Evolutionary conservation across 2,113 vertebrate species (phyloP).

Genomic region (Pao palembangensis): DNA sequence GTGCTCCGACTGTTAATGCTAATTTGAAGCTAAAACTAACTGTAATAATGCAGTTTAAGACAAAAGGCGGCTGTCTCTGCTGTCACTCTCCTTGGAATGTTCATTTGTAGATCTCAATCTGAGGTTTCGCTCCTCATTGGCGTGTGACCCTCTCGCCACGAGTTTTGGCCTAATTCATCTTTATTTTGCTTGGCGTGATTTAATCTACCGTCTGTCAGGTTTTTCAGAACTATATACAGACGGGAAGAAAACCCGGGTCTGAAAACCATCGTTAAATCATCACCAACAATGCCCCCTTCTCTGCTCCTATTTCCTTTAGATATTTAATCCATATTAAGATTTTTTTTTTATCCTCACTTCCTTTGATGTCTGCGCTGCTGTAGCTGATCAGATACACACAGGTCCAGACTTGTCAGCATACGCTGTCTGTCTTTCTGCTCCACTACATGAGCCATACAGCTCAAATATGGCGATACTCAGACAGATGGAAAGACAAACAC

Average conservation of each 20-base stretch:
- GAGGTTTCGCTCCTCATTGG: neutral
- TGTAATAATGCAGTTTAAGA: neutral
- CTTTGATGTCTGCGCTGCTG: conserved; percentile 42
- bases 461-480: conserved; percentile 23
- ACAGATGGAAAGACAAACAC: conserved; percentile 21
- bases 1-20: conserved; percentile 27
- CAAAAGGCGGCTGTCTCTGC: neutral
- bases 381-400: conserved; percentile 44
- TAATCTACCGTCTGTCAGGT: too few species aligned
- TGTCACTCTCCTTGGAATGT: neutral
- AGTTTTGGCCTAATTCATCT: neutral
- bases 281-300: neutral
- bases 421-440: conserved; percentile 44
- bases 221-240: too few species aligned
- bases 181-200: too few species aligned
- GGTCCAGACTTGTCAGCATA: conserved; percentile 55
- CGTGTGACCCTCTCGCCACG: neutral
- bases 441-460: conserved; percentile 39
- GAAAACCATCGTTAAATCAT: neutral
- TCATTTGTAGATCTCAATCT: neutral
- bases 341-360: neutral
- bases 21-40: neutral
- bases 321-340: conserved; percentile 18
- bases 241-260: too few species aligned
- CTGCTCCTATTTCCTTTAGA: conserved; percentile 8